These are phyloP conservation scores for Bathynomus jamesi DNA, from an alignment of 1,140 invertebrate genomes.

Conservation along the genomic window DNA sequence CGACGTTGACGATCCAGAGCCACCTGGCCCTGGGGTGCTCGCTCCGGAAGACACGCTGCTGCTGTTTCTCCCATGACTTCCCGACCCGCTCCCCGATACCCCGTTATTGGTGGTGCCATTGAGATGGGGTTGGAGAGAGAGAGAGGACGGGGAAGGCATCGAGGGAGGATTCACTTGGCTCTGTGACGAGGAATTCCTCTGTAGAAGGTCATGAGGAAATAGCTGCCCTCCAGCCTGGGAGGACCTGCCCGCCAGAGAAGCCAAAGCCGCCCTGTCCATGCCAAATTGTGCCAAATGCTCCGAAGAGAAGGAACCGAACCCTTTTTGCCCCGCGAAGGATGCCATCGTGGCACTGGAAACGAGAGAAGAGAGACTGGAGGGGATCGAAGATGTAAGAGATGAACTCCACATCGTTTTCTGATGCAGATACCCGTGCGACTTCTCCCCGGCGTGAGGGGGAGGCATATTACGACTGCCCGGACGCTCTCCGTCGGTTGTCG, in stretches of 20 bases:
- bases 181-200: constrained; percentile 23
- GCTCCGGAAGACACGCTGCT: background rate
- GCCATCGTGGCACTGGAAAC: constrained; percentile 32
- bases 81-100: constrained; percentile 2
- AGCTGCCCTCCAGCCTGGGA: constrained; percentile 17
- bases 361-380: constrained; percentile 29
- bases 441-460: constrained; percentile 30
- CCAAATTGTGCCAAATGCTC: constrained; percentile 26
- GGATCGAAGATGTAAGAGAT: constrained; percentile 26
- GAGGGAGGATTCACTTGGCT: constrained; percentile 21
- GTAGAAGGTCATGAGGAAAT: constrained; percentile 31
- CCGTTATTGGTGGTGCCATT: constrained; percentile 20
- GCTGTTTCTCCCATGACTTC: background rate
- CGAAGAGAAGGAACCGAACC: constrained; percentile 23
- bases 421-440: constrained; percentile 31
- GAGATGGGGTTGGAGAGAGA: background rate
- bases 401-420: constrained; percentile 36
- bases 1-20: constrained; percentile 10
- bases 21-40: background rate
- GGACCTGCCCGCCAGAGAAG: constrained; percentile 29
- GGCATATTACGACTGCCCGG: constrained; percentile 32
- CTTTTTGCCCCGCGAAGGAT: constrained; percentile 25
- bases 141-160: background rate
- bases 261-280: constrained; percentile 31
- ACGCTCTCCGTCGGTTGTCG: constrained; percentile 20